These are phyloP conservation scores for Actias luna DNA, from an alignment of 2,888 invertebrate species.

Conservation along the genomic window DNA sequence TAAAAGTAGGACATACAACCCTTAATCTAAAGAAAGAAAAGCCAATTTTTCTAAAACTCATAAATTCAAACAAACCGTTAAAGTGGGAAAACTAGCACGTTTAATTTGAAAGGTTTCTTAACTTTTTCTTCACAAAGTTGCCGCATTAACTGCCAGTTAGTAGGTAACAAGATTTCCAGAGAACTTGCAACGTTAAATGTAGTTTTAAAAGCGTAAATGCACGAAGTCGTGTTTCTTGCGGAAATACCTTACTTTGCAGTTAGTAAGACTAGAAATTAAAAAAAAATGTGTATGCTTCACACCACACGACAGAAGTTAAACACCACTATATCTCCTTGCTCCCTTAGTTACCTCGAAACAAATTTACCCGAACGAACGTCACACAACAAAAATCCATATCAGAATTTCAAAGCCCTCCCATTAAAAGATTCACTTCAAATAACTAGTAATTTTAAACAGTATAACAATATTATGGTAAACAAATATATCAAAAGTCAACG, in stretches of 20 bases:
- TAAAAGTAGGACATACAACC: too few relatives aligned
- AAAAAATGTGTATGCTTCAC: neutral
- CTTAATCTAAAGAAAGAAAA: neutral
- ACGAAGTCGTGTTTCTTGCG: neutral
- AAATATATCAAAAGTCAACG: too few relatives aligned
- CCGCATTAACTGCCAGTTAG: conserved; percentile 16
- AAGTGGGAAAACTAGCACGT: neutral
- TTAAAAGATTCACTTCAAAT: too few relatives aligned
- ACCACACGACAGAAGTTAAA: too few relatives aligned
- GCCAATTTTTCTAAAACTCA: neutral
- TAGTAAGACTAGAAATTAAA: neutral
- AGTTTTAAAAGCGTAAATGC: neutral
- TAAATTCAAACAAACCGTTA: neutral
- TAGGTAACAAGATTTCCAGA: conserved; percentile 13
- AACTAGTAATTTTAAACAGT: too few relatives aligned
- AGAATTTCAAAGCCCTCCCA: too few relatives aligned
- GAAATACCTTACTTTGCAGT: neutral
- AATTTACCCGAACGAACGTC: too few relatives aligned
- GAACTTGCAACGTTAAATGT: conserved; percentile 4
- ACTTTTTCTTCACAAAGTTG: conserved; percentile 7
- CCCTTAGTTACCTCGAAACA: too few relatives aligned
- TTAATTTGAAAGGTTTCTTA: conserved; percentile 8
- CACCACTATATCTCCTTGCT: too few relatives aligned
- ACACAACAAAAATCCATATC: too few relatives aligned
- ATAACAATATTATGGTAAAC: too few relatives aligned